Evolutionary conservation across 1,140 invertebrate species (phyloP).

Genomic region (Elysia chlorotica): DNA sequence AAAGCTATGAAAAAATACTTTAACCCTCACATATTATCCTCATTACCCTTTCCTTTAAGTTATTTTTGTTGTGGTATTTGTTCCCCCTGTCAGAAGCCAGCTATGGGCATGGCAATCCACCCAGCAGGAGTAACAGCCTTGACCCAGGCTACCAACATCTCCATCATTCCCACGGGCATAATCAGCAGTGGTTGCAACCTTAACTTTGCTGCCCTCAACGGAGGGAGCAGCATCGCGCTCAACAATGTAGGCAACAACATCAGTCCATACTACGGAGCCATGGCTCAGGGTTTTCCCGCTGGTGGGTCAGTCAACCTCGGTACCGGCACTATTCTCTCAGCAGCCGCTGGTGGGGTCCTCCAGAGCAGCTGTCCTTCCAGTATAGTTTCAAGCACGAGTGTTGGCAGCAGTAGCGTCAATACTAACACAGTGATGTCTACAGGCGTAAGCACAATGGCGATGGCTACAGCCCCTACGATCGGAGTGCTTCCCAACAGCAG

Average conservation of each 20-base stretch:
- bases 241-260: too few species aligned
- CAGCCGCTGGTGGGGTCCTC: not conserved
- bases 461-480: not conserved
- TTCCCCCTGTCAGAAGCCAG: constrained; percentile 10
- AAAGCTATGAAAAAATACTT: too few species aligned
- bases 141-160: constrained; percentile 12
- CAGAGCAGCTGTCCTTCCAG: too few species aligned
- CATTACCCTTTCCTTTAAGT: too few species aligned
- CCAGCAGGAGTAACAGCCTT: not conserved
- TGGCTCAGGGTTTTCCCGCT: too few species aligned
- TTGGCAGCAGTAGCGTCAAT: not conserved
- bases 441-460: not conserved
- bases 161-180: constrained; percentile 9
- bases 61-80: too few species aligned
- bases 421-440: not conserved
- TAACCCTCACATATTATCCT: too few species aligned
- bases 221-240: not conserved
- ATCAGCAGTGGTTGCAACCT: constrained; percentile 12
- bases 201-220: not conserved
- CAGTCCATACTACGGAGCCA: too few species aligned
- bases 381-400: not conserved
- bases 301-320: too few species aligned
- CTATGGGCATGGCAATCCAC: constrained; percentile 12
- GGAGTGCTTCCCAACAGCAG: not conserved
- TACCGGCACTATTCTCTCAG: too few species aligned